phyloP scores from a whole-genome alignment of 2,888 invertebrate species.

The Tribolium freemani region DNA sequence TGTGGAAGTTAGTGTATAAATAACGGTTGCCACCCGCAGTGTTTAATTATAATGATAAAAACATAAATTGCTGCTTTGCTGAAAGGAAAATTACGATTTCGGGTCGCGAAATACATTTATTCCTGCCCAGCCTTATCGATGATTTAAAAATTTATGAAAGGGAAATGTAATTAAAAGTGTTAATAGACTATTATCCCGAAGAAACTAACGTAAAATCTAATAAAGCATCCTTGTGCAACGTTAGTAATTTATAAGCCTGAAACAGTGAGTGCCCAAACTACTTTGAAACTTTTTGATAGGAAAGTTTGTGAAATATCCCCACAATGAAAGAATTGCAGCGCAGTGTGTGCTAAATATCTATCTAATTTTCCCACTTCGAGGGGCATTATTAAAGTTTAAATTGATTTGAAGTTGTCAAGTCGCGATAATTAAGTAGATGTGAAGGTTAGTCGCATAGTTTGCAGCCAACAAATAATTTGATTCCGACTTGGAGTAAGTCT shows the following conservation, averaged over 20 bases:
- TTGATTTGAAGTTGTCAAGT: not conserved
- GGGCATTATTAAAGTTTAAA: not conserved
- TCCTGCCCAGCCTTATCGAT: not conserved
- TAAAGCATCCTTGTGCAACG: slow-evolving; percentile 12
- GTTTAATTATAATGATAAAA: slow-evolving; percentile 42
- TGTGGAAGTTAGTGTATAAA: slow-evolving; percentile 24
- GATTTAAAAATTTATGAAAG: not conserved
- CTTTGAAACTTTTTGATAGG: slow-evolving; percentile 30
- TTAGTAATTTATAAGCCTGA: slow-evolving; percentile 32
- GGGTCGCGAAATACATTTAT: too few relatives aligned
- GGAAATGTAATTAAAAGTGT: slow-evolving; percentile 28
- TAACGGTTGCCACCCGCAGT: slow-evolving; percentile 35
- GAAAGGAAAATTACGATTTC: slow-evolving; percentile 34
- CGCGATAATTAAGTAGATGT: not conserved
- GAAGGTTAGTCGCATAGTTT: slow-evolving; percentile 1
- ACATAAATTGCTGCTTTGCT: slow-evolving; percentile 39
- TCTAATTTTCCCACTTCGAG: not conserved
- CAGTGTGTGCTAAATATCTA: not conserved
- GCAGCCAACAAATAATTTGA: slow-evolving; percentile 22
- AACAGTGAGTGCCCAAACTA: slow-evolving; percentile 34
- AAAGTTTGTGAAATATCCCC: slow-evolving; percentile 8
- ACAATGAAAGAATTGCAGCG: not conserved
- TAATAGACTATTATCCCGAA: slow-evolving; percentile 17
- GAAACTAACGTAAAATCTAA: slow-evolving; percentile 26
- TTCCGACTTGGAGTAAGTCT: slow-evolving; percentile 25